phyloP scores from a whole-genome alignment of 2,113 vertebrate genomes.

The Platysternon megacephalum region DNA sequence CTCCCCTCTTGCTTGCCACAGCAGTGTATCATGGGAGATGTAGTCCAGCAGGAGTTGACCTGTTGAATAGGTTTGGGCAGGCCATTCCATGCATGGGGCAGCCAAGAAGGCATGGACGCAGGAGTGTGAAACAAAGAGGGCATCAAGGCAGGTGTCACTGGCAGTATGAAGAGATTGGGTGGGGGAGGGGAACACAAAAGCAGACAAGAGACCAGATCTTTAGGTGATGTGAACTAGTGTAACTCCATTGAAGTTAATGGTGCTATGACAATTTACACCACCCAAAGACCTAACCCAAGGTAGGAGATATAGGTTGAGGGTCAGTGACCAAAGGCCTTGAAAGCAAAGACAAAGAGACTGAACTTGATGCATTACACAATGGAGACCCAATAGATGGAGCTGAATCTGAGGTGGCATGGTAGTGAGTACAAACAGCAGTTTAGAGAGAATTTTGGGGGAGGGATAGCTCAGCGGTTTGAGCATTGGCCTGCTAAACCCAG shows the following conservation, averaged over 20 bases:
- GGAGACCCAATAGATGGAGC: not conserved
- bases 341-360: not conserved
- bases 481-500: too few relatives aligned
- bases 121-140: not conserved
- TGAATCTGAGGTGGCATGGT: not conserved
- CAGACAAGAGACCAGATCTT: not conserved
- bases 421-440: not conserved
- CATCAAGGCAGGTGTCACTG: not conserved
- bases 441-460: not conserved
- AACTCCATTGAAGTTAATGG: not conserved
- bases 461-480: too few relatives aligned
- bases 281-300: not conserved
- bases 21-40: not conserved
- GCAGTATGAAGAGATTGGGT: rapidly evolving
- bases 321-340: not conserved
- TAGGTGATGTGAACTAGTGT: not conserved
- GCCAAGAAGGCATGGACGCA: not conserved
- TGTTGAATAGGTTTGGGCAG: not conserved
- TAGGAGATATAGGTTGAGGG: not conserved
- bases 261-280: not conserved
- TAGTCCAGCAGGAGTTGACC: not conserved
- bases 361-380: not conserved
- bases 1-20: not conserved
- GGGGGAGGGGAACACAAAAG: not conserved
- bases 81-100: not conserved